phyloP scores from a whole-genome alignment of 2,797 vertebrate genomes.

The Oreonectes daqikongensis region DNA sequence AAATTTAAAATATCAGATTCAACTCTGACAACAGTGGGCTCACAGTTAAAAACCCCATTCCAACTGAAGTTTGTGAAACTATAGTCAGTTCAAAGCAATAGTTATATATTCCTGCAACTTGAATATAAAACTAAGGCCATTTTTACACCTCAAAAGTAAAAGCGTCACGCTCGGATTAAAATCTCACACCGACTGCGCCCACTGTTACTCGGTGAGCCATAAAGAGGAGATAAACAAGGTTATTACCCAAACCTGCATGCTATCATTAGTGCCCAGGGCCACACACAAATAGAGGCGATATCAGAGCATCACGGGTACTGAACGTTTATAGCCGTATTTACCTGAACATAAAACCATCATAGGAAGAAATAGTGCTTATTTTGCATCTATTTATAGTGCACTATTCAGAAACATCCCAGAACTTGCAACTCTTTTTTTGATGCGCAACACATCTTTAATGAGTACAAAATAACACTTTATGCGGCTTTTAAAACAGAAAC shows the following conservation, averaged over 20 bases:
- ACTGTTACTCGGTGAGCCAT: constrained; percentile 44
- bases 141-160: constrained; percentile 65
- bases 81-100: constrained; percentile 49
- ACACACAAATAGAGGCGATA: constrained; percentile 41
- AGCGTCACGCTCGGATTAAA: constrained; percentile 38
- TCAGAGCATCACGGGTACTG: constrained; percentile 45
- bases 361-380: constrained; percentile 6
- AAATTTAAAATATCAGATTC: no score
- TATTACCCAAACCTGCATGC: constrained; percentile 35
- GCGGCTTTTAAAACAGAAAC: constrained; percentile 7
- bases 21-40: no score
- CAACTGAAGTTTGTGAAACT: no score
- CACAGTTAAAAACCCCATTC: no score
- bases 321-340: constrained; percentile 34
- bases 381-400: constrained; percentile 29
- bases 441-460: constrained; percentile 27
- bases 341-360: constrained; percentile 38
- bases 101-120: constrained; percentile 54
- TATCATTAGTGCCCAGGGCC: constrained; percentile 56
- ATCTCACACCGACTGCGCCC: constrained; percentile 39
- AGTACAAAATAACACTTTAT: constrained; percentile 39
- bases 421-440: not conserved
- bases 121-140: constrained; percentile 54
- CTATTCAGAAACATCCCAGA: not conserved
- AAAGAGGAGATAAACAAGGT: constrained; percentile 51